Evolutionary conservation across 2,797 vertebrate genomes (phyloP).

Genomic region (Melanotaenia parkinsoni): DNA sequence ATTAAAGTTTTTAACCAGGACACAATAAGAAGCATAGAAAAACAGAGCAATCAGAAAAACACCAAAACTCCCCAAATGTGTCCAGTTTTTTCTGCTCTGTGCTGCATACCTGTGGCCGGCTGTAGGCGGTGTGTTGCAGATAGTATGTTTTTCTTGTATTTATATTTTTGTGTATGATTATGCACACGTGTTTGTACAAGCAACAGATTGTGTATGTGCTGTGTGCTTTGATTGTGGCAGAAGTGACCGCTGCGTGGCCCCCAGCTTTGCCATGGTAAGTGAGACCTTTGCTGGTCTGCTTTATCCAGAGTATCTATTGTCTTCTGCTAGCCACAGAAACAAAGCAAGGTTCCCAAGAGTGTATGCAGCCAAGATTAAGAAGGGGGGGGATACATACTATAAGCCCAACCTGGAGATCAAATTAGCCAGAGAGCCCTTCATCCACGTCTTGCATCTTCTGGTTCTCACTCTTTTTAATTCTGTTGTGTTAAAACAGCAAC

Average conservation of each 20-base stretch:
- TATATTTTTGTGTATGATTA: slow-evolving; percentile 18
- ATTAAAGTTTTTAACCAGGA: too few relatives aligned
- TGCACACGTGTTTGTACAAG: slow-evolving; percentile 22
- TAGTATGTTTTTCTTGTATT: slow-evolving; percentile 19
- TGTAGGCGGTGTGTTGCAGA: slow-evolving; percentile 39
- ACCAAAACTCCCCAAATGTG: slow-evolving; percentile 48
- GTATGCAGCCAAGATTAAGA: slow-evolving; percentile 36
- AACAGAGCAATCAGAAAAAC: slow-evolving; percentile 51
- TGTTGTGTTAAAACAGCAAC: slow-evolving; percentile 10
- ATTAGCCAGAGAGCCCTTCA: slow-evolving; percentile 39
- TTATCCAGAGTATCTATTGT: slow-evolving; percentile 60
- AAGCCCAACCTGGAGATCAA: slow-evolving; percentile 39
- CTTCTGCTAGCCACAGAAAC: slow-evolving; percentile 50
- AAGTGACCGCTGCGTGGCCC: slow-evolving; percentile 63
- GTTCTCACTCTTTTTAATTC: slow-evolving; percentile 12
- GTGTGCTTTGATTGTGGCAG: slow-evolving; percentile 51
- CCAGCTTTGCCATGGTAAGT: slow-evolving; percentile 77
- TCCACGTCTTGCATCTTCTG: slow-evolving; percentile 5
- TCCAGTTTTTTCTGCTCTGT: slow-evolving; percentile 42
- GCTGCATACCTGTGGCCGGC: slow-evolving; percentile 70
- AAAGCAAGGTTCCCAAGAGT: slow-evolving; percentile 48
- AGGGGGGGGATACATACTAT: slow-evolving; percentile 4
- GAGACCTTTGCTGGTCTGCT: slow-evolving; percentile 59
- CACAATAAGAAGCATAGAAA: slow-evolving; percentile 33
- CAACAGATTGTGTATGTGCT: slow-evolving; percentile 15